Evolutionary conservation across 1,140 invertebrate genomes (phyloP).

Genomic region (Heliconius nattereri): DNA sequence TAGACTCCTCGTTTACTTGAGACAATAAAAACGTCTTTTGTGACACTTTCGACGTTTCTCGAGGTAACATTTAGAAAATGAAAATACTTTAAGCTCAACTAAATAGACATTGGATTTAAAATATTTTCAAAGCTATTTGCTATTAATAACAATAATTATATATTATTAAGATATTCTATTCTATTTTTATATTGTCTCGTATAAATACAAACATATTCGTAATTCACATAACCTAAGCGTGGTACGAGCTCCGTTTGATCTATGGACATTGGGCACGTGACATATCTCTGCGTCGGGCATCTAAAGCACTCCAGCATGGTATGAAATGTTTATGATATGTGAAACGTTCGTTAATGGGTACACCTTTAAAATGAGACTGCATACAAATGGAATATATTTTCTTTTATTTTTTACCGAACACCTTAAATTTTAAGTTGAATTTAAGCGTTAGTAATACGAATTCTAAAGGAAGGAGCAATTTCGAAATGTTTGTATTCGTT

Average conservation of each 20-base stretch:
- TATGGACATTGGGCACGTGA: slow-evolving; percentile 6
- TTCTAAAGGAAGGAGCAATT: not conserved
- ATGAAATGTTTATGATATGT: slow-evolving; percentile 9
- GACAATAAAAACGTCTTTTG: slow-evolving; percentile 9
- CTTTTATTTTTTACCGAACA: too few relatives aligned
- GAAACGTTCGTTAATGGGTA: not conserved
- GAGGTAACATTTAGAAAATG: not conserved
- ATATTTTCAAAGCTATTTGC: too few relatives aligned
- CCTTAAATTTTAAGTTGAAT: too few relatives aligned
- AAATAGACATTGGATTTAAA: not conserved
- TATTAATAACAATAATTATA: too few relatives aligned
- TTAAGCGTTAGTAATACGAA: not conserved
- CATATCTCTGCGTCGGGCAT: slow-evolving; percentile 7
- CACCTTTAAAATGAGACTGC: not conserved
- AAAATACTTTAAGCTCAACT: not conserved
- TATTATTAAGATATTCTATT: not conserved
- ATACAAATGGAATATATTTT: not conserved
- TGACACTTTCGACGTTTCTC: not conserved
- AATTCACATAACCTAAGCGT: not conserved
- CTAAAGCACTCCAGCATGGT: not conserved
- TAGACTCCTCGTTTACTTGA: slow-evolving; percentile 7
- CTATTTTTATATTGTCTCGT: not conserved
- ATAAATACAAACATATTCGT: not conserved
- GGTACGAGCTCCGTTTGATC: slow-evolving; percentile 1
- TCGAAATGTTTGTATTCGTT: too few relatives aligned